Evolutionary conservation across 2,888 invertebrate genomes (phyloP).

Genomic region (Mesorhabditis spiculigera): DNA sequence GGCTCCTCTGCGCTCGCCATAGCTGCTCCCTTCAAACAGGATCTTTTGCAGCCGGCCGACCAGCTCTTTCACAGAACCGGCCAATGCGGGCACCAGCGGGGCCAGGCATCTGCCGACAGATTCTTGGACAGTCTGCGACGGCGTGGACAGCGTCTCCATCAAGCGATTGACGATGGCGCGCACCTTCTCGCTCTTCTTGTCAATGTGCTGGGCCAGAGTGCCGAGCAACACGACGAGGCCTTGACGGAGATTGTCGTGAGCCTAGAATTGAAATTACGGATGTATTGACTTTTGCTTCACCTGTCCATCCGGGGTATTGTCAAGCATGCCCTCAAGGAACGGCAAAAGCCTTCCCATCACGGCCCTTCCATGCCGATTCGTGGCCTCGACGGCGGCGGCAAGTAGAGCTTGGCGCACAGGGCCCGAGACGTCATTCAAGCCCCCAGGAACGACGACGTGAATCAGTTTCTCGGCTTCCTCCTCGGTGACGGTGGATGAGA

Average conservation of each 20-base stretch:
- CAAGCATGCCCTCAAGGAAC: constrained; percentile 33
- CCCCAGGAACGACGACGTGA: constrained; percentile 62
- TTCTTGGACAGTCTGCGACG: constrained; percentile 95
- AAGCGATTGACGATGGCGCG: constrained; percentile 80
- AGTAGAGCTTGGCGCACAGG: constrained; percentile 80
- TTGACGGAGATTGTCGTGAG: constrained; percentile 87
- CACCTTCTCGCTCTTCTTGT: constrained; percentile 66
- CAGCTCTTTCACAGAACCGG: constrained; percentile 82
- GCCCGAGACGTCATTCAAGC: constrained; percentile 80
- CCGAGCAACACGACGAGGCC: constrained; percentile 93
- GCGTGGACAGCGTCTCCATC: constrained; percentile 86
- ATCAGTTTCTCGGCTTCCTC: constrained; percentile 28
- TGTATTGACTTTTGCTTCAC: constrained; percentile 32
- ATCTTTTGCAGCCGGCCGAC: constrained; percentile 82
- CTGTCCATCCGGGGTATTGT: constrained; percentile 44
- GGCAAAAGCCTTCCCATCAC: constrained; percentile 59
- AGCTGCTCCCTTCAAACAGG: constrained; percentile 83
- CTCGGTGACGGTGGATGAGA: constrained; percentile 10
- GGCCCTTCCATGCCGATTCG: constrained; percentile 85
- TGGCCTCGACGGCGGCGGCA: constrained; percentile 83
- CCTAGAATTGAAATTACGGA: constrained; percentile 64
- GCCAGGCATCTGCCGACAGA: constrained; percentile 94
- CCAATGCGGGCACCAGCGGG: constrained; percentile 84
- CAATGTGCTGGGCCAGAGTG: constrained; percentile 74
- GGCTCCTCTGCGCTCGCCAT: constrained; percentile 88